phyloP scores from a whole-genome alignment of 2,888 invertebrate species.

The Onchidella celtica region DNA sequence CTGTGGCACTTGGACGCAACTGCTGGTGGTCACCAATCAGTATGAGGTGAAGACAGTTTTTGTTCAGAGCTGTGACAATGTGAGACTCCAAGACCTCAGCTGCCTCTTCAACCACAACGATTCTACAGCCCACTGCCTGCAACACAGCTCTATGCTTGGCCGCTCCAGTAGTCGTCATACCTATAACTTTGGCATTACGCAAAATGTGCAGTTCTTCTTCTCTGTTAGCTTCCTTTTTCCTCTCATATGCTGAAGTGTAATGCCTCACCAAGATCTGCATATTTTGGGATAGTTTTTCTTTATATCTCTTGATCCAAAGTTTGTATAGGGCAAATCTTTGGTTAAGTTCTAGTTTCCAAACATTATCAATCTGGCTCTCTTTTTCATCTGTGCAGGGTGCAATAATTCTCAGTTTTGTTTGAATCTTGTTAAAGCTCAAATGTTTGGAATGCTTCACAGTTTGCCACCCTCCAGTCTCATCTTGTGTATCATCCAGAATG shows the following conservation, averaged over 20 bases:
- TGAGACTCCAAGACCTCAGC: slow-evolving; percentile 89
- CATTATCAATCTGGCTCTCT: slow-evolving; percentile 56
- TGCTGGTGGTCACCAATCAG: slow-evolving; percentile 92
- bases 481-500: background rate
- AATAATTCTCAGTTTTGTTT: slow-evolving; percentile 1
- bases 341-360: slow-evolving; percentile 56
- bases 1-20: slow-evolving; percentile 87
- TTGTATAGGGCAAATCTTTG: slow-evolving; percentile 53
- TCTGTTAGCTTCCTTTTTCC: slow-evolving; percentile 57
- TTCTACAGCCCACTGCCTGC: slow-evolving; percentile 74
- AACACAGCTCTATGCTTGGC: slow-evolving; percentile 71
- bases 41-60: slow-evolving; percentile 88
- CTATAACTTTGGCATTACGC: slow-evolving; percentile 67
- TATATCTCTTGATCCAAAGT: slow-evolving; percentile 73
- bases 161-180: slow-evolving; percentile 79
- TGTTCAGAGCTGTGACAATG: slow-evolving; percentile 87
- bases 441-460: background rate
- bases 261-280: slow-evolving; percentile 52
- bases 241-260: slow-evolving; percentile 55
- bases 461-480: background rate
- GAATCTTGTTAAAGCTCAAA: background rate
- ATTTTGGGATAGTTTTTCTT: slow-evolving; percentile 49
- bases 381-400: slow-evolving; percentile 61
- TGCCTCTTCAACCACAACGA: slow-evolving; percentile 90
- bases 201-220: slow-evolving; percentile 66